phyloP scores from a whole-genome alignment of 2,113 vertebrate species.

The Gavia stellata region DNA sequence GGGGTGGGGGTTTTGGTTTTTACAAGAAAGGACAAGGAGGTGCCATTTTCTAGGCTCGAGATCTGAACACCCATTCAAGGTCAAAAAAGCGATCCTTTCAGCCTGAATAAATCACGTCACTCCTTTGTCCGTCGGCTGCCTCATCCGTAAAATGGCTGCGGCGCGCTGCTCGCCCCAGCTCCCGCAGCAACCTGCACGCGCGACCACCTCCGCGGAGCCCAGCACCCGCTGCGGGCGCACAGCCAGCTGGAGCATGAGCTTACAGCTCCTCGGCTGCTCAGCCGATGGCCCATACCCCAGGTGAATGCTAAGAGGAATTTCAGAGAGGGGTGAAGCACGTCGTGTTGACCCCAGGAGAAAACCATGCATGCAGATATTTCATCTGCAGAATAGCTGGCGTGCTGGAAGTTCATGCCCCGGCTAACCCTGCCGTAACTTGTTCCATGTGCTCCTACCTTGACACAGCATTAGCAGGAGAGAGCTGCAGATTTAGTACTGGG shows the following conservation, averaged over 20 bases:
- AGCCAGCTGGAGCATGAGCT: neutral
- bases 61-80: neutral
- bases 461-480: neutral
- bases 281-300: neutral
- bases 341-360: neutral
- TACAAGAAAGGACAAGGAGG: neutral
- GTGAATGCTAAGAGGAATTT: neutral
- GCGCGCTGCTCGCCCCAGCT: neutral
- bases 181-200: neutral
- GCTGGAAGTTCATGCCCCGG: accelerated
- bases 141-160: neutral
- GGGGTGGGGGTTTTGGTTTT: neutral
- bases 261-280: neutral
- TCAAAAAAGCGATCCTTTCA: neutral
- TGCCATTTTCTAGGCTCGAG: neutral
- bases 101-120: neutral
- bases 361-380: neutral
- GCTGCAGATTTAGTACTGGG: neutral
- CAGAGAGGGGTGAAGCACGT: neutral
- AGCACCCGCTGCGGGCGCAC: accelerated
- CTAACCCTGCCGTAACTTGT: neutral
- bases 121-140: neutral
- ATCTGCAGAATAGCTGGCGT: neutral
- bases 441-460: neutral
- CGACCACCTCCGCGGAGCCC: accelerated